Percentiles rank a stretch among this genome's conserved stretches.
phyloP scores from a whole-genome alignment of 2,888 invertebrate species.

The Caenorhabditis sp. region DNA sequence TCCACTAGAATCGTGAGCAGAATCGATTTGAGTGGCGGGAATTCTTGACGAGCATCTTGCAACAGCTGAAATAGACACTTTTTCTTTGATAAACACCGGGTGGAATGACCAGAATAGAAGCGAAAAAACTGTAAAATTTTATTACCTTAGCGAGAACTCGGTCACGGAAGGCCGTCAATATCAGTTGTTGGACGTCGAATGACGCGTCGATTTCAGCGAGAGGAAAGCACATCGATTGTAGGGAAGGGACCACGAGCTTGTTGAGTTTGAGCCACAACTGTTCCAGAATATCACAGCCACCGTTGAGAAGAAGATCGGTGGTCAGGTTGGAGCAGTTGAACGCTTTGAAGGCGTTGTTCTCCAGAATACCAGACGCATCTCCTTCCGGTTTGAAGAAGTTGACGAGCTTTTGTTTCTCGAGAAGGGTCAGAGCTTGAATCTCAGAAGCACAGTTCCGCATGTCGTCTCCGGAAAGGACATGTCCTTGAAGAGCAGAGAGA shows the following conservation, averaged over 20 bases:
- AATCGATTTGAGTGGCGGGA: slow-evolving; percentile 58
- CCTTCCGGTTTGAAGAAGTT: slow-evolving; percentile 52
- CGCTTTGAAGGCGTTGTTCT: slow-evolving; percentile 62
- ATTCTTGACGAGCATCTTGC: slow-evolving; percentile 35
- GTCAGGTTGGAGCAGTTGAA: slow-evolving; percentile 54
- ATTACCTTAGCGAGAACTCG: slow-evolving; percentile 60
- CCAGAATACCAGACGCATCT: slow-evolving; percentile 54
- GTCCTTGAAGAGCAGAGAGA: slow-evolving; percentile 49
- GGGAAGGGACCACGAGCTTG: slow-evolving; percentile 50
- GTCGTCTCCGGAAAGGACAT: slow-evolving; percentile 37
- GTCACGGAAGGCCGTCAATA: slow-evolving; percentile 63
- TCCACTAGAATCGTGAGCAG: slow-evolving; percentile 58
- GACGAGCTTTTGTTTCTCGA: slow-evolving; percentile 38
- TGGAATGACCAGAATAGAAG: slow-evolving; percentile 30
- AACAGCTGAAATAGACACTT: slow-evolving; percentile 47
- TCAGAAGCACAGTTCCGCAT: slow-evolving; percentile 49
- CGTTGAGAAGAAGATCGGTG: slow-evolving; percentile 32
- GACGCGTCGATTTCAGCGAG: slow-evolving; percentile 45
- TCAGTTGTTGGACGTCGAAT: slow-evolving; percentile 59
- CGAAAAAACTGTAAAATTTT: slow-evolving; percentile 20
- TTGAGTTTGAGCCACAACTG: slow-evolving; percentile 54
- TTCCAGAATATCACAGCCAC: slow-evolving; percentile 25
- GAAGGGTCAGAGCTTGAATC: slow-evolving; percentile 17
- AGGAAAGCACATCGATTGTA: slow-evolving; percentile 60
- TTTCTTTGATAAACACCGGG: slow-evolving; percentile 7